Evolutionary conservation across 2,888 invertebrate species (phyloP).

Genomic region (Eristalinus aeneus): DNA sequence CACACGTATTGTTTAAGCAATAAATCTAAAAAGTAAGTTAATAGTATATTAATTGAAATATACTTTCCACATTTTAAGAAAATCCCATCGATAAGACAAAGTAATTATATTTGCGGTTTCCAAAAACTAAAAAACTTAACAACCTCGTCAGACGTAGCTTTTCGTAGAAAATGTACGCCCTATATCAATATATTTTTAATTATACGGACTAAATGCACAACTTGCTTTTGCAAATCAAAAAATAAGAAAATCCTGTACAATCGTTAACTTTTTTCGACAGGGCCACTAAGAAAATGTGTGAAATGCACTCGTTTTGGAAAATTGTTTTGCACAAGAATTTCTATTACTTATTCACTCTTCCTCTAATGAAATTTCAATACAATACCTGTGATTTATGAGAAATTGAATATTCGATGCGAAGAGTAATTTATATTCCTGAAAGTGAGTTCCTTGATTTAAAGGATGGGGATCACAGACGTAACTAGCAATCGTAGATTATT

Average conservation of each 20-base stretch:
- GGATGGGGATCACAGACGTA: conserved; percentile 59
- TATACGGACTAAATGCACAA: background rate
- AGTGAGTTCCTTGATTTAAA: conserved; percentile 22
- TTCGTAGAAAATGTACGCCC: background rate
- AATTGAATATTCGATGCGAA: conserved; percentile 24
- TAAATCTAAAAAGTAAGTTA: background rate
- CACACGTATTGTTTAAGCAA: background rate
- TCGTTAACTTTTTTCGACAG: background rate
- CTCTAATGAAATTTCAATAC: conserved; percentile 51
- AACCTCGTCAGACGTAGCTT: background rate
- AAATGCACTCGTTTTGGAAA: conserved; percentile 42
- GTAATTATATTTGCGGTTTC: background rate
- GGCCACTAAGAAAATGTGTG: conserved; percentile 2
- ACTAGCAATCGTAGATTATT: conserved; percentile 60
- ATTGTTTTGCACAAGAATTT: conserved; percentile 21
- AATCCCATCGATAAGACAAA: conserved; percentile 12
- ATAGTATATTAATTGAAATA: background rate
- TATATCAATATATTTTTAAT: background rate
- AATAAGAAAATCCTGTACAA: background rate
- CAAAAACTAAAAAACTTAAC: background rate
- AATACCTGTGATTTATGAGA: conserved; percentile 37
- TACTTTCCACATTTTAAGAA: background rate
- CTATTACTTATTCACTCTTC: background rate
- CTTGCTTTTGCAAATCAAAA: background rate
- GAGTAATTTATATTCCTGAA: conserved; percentile 29